These are phyloP conservation scores for Vulpes lagopus DNA, from an alignment of 2,113 vertebrate genomes.

Conservation along the genomic window DNA sequence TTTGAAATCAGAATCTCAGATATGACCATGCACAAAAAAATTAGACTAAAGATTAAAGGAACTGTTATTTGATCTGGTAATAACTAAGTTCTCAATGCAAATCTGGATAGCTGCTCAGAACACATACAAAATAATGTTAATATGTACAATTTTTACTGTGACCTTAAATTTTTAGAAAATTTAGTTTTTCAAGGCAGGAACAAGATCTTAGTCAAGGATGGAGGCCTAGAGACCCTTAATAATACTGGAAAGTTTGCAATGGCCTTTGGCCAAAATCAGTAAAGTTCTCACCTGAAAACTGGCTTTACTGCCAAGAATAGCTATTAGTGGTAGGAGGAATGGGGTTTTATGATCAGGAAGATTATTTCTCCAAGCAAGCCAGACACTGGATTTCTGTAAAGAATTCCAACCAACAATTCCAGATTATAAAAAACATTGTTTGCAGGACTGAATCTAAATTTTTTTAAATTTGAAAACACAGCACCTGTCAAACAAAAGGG, in stretches of 20 bases:
- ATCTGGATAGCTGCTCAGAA: not conserved
- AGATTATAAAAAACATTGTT: not conserved
- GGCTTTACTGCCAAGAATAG: constrained; percentile 4
- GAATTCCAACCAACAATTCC: not conserved
- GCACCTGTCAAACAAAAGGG: not conserved
- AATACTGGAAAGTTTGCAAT: not conserved
- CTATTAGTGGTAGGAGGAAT: not conserved
- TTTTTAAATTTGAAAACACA: not conserved
- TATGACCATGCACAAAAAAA: not conserved
- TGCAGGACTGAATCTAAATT: not conserved
- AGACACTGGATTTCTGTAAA: not conserved
- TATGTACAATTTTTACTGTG: not conserved
- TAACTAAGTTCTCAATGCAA: not conserved
- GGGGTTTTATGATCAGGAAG: not conserved
- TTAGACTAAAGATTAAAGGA: not conserved
- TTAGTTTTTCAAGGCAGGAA: constrained; percentile 7
- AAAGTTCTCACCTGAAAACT: not conserved
- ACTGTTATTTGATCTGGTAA: not conserved
- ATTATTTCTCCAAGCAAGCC: constrained; percentile 29
- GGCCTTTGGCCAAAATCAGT: constrained; percentile 5
- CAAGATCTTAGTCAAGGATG: not conserved
- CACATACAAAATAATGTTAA: not conserved
- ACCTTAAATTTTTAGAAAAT: not conserved
- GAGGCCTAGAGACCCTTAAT: not conserved
- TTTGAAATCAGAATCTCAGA: constrained; percentile 29